Evolutionary conservation across 2,113 vertebrate species (phyloP).

Genomic region (Holacanthus passer): DNA sequence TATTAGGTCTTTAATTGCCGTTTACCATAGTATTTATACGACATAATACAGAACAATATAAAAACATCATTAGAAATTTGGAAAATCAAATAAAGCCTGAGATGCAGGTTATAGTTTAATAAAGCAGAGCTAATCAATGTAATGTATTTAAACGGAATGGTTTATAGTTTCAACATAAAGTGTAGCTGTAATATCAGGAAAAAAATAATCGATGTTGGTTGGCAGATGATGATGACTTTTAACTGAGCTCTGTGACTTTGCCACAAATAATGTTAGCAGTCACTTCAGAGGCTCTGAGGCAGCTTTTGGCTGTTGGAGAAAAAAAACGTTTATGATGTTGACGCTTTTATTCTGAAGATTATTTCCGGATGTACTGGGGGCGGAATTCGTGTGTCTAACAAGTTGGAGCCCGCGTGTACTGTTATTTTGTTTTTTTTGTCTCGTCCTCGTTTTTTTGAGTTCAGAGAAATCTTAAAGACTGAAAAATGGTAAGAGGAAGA

Average conservation of each 20-base stretch:
- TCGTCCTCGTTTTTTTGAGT: neutral
- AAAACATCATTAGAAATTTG: neutral
- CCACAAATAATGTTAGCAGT: too few relatives aligned
- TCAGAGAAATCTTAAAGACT: neutral
- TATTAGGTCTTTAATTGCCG: too few relatives aligned
- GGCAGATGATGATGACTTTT: too few relatives aligned
- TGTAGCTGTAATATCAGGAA: too few relatives aligned
- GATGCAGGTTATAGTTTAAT: too few relatives aligned
- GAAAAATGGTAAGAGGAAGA: neutral
- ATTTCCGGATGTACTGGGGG: neutral
- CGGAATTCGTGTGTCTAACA: too few relatives aligned
- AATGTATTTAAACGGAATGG: too few relatives aligned
- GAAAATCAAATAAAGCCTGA: neutral
- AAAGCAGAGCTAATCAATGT: neutral
- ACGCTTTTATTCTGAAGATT: neutral
- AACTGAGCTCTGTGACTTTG: too few relatives aligned
- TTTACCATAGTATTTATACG: neutral
- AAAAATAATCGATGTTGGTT: too few relatives aligned
- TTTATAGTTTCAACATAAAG: too few relatives aligned
- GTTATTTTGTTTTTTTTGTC: neutral
- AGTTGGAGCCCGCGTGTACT: too few relatives aligned
- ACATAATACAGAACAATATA: neutral
- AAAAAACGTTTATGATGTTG: neutral
- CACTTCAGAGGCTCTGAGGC: too few relatives aligned
- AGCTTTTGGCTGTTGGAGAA: neutral